Percentiles rank a stretch among this genome's conserved stretches.
These are phyloP conservation scores for Mechanitis mazaeus DNA, from an alignment of 2,888 invertebrate species.

Conservation along the genomic window DNA sequence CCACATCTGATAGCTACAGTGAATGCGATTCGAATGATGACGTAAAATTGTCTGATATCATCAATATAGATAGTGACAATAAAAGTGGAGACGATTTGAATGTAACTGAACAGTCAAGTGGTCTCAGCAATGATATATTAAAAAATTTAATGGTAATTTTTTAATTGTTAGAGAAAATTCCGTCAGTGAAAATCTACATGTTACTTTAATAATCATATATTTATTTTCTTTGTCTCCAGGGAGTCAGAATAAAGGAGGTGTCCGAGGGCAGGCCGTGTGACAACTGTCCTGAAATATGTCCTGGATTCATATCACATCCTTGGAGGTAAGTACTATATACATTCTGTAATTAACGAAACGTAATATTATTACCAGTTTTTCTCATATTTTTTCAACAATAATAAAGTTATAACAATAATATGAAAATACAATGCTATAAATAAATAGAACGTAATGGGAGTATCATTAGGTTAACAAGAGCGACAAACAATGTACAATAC, in stretches of 20 bases:
- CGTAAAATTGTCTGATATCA: slow-evolving; percentile 15
- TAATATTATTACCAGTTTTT: not conserved
- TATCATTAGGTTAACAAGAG: slow-evolving; percentile 23
- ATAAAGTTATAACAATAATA: slow-evolving; percentile 4
- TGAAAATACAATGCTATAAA: slow-evolving; percentile 5
- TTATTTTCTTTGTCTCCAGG: slow-evolving; percentile 76
- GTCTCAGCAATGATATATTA: slow-evolving; percentile 31
- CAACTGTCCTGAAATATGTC: slow-evolving; percentile 87
- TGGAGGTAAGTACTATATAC: slow-evolving; percentile 85
- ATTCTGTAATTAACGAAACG: not conserved
- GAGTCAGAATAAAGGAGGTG: slow-evolving; percentile 89
- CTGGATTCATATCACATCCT: slow-evolving; percentile 88
- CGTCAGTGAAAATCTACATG: not conserved
- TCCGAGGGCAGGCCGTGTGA: slow-evolving; percentile 92
- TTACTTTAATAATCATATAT: slow-evolving; percentile 6
- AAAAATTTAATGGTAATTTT: slow-evolving; percentile 24
- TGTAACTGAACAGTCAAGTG: slow-evolving; percentile 38
- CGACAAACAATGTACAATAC: slow-evolving; percentile 8
- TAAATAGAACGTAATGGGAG: slow-evolving; percentile 14
- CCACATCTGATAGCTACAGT: slow-evolving; percentile 68
- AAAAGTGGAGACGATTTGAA: slow-evolving; percentile 29
- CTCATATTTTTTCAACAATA: not conserved
- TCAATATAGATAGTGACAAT: slow-evolving; percentile 11
- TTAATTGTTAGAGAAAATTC: not conserved
- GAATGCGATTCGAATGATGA: slow-evolving; percentile 58